These are phyloP conservation scores for Dermolepida albohirtum DNA, from an alignment of 2,888 invertebrate species.

Conservation along the genomic window DNA sequence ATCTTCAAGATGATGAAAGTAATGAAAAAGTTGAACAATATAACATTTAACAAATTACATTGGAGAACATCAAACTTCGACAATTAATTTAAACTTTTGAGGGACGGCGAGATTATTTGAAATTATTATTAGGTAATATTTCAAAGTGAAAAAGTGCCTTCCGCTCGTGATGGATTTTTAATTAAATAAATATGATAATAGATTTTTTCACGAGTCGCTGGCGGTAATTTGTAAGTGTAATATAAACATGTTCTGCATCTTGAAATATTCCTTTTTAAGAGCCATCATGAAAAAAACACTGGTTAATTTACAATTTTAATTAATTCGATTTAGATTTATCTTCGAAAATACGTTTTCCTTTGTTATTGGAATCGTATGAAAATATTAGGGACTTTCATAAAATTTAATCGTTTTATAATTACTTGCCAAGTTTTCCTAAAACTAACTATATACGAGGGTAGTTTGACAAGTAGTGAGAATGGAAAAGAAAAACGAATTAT, in stretches of 20 bases:
- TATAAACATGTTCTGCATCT: constrained; percentile 2
- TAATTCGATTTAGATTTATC: constrained; percentile 6
- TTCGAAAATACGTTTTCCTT: too few species aligned
- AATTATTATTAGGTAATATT: constrained; percentile 40
- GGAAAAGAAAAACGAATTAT: too few species aligned
- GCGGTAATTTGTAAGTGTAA: constrained; percentile 25
- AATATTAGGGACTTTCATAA: too few species aligned
- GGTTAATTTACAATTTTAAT: constrained; percentile 22
- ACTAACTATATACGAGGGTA: too few species aligned
- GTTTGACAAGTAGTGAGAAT: too few species aligned
- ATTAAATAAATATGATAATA: constrained; percentile 38
- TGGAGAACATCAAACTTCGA: constrained; percentile 34
- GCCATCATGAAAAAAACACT: not conserved
- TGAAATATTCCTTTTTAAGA: constrained; percentile 1
- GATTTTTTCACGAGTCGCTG: not conserved
- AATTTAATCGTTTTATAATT: too few species aligned
- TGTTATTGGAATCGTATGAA: too few species aligned
- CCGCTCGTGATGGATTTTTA: constrained; percentile 28
- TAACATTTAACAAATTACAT: constrained; percentile 41
- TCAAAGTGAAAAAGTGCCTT: constrained; percentile 2
- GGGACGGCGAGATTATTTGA: constrained; percentile 30
- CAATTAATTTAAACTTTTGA: constrained; percentile 41
- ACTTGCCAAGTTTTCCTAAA: too few species aligned
- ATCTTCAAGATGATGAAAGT: constrained; percentile 35
- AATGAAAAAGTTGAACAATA: constrained; percentile 42